phyloP scores from a whole-genome alignment of 2,797 vertebrate genomes.

The Fistularia tabacaria region DNA sequence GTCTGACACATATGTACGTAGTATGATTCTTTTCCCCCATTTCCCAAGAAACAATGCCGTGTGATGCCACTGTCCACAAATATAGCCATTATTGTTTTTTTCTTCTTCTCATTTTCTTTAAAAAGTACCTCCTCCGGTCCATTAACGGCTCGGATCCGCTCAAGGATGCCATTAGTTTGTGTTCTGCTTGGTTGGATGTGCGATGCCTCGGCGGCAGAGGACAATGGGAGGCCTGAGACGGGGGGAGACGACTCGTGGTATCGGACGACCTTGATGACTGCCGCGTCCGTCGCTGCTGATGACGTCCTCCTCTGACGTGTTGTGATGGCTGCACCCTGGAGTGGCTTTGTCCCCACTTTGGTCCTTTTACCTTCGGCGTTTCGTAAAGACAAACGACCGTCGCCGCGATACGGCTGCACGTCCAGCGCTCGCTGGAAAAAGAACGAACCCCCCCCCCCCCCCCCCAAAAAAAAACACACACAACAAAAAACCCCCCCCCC shows the following conservation, averaged over 20 bases:
- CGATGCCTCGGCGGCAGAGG: slow-evolving; percentile 58
- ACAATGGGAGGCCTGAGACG: slow-evolving; percentile 87
- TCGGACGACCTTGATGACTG: slow-evolving; percentile 45
- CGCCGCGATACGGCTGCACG: too few relatives aligned
- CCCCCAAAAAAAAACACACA: too few relatives aligned
- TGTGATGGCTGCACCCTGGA: slow-evolving; percentile 49
- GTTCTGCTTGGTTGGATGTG: slow-evolving; percentile 78
- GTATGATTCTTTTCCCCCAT: slow-evolving; percentile 78
- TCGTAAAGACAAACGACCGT: slow-evolving; percentile 46
- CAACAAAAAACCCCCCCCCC: too few relatives aligned
- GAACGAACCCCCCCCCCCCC: too few relatives aligned
- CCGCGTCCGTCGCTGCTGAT: slow-evolving; percentile 38
- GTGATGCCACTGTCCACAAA: slow-evolving; percentile 91
- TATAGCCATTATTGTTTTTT: slow-evolving; percentile 83
- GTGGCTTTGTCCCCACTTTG: slow-evolving; percentile 63
- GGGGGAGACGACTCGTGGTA: slow-evolving; percentile 77
- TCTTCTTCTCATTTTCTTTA: slow-evolving; percentile 11
- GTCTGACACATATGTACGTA: slow-evolving; percentile 91
- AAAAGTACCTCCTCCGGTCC: slow-evolving; percentile 19
- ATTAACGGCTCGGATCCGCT: slow-evolving; percentile 68
- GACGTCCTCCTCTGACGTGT: slow-evolving; percentile 48
- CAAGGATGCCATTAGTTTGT: slow-evolving; percentile 82
- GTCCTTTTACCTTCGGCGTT: slow-evolving; percentile 64
- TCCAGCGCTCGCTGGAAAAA: too few relatives aligned
- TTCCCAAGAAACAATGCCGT: slow-evolving; percentile 91